A percentile compares a stretch with the other conserved stretches of the same genome.
These are phyloP conservation scores for Puntigrus tetrazona DNA, from an alignment of 2,113 vertebrate genomes.

Conservation along the genomic window DNA sequence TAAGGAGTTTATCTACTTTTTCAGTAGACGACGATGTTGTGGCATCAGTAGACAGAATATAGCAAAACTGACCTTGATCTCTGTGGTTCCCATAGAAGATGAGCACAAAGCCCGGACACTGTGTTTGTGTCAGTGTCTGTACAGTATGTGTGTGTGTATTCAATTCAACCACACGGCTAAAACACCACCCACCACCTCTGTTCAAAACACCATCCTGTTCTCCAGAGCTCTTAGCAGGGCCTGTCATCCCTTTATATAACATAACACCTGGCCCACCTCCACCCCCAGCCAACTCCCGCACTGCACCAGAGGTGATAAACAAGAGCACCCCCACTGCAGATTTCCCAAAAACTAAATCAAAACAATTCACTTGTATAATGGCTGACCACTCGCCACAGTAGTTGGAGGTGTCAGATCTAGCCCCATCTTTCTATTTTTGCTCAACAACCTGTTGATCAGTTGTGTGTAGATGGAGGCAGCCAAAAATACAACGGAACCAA, in stretches of 20 bases:
- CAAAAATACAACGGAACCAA: not conserved
- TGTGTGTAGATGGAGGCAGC: not conserved
- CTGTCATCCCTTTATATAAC: slow-evolving; percentile 49
- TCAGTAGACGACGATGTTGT: not conserved
- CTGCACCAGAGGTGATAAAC: slow-evolving; percentile 34
- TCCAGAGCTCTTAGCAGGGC: slow-evolving; percentile 44
- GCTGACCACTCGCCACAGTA: not conserved
- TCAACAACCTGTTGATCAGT: slow-evolving; percentile 12
- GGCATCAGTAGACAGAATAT: not conserved
- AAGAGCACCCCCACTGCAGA: not conserved
- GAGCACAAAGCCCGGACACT: slow-evolving; percentile 37
- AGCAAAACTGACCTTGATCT: not conserved
- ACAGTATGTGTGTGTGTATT: slow-evolving; percentile 42
- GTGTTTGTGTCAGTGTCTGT: slow-evolving; percentile 38
- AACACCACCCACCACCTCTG: slow-evolving; percentile 47
- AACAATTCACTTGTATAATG: not conserved
- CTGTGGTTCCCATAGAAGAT: slow-evolving; percentile 22
- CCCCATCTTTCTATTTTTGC: not conserved
- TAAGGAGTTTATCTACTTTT: not conserved
- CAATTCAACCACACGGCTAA: slow-evolving; percentile 42
- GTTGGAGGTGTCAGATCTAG: not conserved
- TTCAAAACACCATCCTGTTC: slow-evolving; percentile 46
- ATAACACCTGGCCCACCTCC: slow-evolving; percentile 48
- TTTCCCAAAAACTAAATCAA: not conserved
- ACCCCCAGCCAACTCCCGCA: slow-evolving; percentile 31